Conservation (phyloP, 2,888 invertebrate species). For the Meloe dianella region DNA sequence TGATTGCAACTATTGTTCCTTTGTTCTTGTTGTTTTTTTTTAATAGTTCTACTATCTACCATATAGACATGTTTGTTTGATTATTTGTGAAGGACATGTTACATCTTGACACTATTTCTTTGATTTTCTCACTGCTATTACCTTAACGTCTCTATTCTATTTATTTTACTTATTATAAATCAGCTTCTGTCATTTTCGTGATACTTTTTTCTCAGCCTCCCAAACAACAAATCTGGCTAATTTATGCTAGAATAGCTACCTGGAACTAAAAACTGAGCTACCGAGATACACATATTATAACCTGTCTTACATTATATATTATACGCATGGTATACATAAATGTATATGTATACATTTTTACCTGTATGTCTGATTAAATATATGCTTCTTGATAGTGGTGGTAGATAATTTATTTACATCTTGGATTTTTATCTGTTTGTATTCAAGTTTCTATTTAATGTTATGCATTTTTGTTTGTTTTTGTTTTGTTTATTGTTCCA, state of each 20-base stretch:
- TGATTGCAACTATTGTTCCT: background rate
- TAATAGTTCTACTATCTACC: background rate
- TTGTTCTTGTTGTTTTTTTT: background rate
- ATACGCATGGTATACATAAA: background rate
- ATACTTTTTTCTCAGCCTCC: background rate
- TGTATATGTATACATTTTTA: background rate
- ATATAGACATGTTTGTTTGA: background rate
- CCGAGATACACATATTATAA: constrained; percentile 5
- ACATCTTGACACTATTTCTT: too few species aligned
- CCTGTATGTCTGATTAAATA: background rate
- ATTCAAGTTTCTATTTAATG: background rate
- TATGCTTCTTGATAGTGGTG: background rate
- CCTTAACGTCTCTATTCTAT: too few species aligned
- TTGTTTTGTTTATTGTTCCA: background rate
- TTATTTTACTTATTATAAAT: background rate
- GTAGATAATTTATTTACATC: constrained; percentile 6
- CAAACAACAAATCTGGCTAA: constrained; percentile 4
- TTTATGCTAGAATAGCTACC: background rate
- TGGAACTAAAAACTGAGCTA: constrained; percentile 7
- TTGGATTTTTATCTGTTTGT: background rate
- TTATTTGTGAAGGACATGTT: too few species aligned
- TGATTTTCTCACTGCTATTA: too few species aligned
- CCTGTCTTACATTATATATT: background rate
- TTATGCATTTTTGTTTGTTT: background rate
- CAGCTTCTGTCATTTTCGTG: background rate